These are phyloP conservation scores for Paramormyrops kingsleyae DNA, from an alignment of 2,113 vertebrate species.

Conservation along the genomic window DNA sequence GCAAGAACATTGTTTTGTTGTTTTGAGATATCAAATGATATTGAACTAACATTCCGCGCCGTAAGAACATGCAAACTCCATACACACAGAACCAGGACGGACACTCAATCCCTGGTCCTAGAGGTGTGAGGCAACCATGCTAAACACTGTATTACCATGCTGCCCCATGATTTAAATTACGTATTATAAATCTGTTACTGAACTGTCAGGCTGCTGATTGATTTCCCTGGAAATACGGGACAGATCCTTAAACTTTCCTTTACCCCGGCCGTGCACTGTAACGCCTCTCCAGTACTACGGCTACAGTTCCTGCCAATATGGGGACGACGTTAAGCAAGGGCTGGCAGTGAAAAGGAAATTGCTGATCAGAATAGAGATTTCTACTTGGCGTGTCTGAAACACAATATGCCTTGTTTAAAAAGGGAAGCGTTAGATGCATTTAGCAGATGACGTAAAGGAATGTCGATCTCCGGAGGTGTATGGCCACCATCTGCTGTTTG, in stretches of 20 bases:
- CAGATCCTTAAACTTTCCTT: not conserved
- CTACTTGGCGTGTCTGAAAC: constrained; percentile 11
- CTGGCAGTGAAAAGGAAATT: not conserved
- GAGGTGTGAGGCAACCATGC: not conserved
- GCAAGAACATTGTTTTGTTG: not conserved
- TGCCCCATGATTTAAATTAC: not conserved
- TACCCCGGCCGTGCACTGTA: not conserved
- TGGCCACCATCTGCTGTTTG: constrained; percentile 8
- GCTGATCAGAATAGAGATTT: not conserved
- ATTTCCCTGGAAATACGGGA: not conserved
- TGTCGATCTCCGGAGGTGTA: not conserved
- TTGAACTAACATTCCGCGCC: not conserved
- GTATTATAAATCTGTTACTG: not conserved
- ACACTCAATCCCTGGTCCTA: not conserved
- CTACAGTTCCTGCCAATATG: not conserved
- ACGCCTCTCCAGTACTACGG: not conserved
- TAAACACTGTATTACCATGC: not conserved
- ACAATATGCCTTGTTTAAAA: constrained; percentile 10
- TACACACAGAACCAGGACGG: not conserved
- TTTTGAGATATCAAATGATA: not conserved
- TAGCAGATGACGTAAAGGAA: constrained; percentile 19
- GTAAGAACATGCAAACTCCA: not conserved
- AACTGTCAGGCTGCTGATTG: not conserved
- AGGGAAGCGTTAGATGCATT: constrained; percentile 5
- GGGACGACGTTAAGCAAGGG: not conserved